Evolutionary conservation across 1,140 invertebrate genomes (phyloP).

Genomic region (Nixonia krombeini): DNA sequence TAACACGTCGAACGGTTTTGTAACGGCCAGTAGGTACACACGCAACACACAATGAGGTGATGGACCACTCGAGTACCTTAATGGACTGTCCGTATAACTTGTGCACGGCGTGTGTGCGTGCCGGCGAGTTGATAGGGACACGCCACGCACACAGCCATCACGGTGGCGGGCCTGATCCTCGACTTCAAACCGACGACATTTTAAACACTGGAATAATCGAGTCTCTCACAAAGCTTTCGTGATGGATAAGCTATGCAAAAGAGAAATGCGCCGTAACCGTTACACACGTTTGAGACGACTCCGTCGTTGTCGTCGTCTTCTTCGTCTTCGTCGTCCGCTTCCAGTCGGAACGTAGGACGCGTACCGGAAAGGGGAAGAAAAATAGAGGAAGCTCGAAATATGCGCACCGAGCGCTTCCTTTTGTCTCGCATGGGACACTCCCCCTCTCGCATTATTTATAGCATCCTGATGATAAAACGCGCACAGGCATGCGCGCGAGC

Average conservation of each 20-base stretch:
- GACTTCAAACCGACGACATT: slow-evolving; percentile 34
- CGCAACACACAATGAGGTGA: slow-evolving; percentile 40
- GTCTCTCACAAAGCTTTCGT: slow-evolving; percentile 42
- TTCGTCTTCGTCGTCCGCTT: too few species aligned
- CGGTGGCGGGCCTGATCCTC: slow-evolving; percentile 6
- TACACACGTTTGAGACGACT: slow-evolving; percentile 43
- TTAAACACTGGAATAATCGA: slow-evolving; percentile 46
- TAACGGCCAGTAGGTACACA: slow-evolving; percentile 13
- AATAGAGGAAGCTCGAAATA: slow-evolving; percentile 49
- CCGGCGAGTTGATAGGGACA: slow-evolving; percentile 21
- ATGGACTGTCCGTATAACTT: slow-evolving; percentile 42
- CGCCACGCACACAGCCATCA: slow-evolving; percentile 2
- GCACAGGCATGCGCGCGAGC: slow-evolving; percentile 14
- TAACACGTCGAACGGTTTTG: too few species aligned
- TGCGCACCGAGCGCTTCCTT: slow-evolving; percentile 47
- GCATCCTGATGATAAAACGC: slow-evolving; percentile 45
- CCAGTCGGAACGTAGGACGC: slow-evolving; percentile 23
- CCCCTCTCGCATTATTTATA: slow-evolving; percentile 54
- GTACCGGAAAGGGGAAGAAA: slow-evolving; percentile 47
- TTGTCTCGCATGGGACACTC: slow-evolving; percentile 53
- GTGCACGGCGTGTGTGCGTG: slow-evolving; percentile 19
- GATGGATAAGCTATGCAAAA: slow-evolving; percentile 45
- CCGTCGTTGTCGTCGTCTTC: slow-evolving; percentile 33
- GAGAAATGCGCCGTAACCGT: slow-evolving; percentile 44
- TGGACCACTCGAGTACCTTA: slow-evolving; percentile 45